A percentile compares a stretch with the other conserved stretches of the same genome.
Conservation (phyloP, 2,888 invertebrate genomes). For the Blastobasis adustella region DNA sequence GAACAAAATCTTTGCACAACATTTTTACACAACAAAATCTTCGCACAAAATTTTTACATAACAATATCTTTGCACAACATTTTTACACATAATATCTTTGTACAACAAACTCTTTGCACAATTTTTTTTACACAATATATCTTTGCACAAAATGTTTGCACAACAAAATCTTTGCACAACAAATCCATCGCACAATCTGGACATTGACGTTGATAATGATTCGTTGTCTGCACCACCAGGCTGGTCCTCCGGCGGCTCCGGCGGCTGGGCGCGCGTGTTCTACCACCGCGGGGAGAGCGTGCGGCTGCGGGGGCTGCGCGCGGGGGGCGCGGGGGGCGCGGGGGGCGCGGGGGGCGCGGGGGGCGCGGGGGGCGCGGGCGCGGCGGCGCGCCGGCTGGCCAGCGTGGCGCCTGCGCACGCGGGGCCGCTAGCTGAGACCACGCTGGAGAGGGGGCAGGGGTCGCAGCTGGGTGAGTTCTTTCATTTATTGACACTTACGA, state of each 20-base stretch:
- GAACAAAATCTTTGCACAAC: too few species aligned
- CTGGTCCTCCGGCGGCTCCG: slow-evolving; percentile 71
- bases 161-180: too few species aligned
- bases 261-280: slow-evolving; percentile 84
- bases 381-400: slow-evolving; percentile 82
- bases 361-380: slow-evolving; percentile 84
- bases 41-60: too few species aligned
- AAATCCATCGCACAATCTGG: too few species aligned
- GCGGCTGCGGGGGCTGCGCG: slow-evolving; percentile 85
- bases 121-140: too few species aligned
- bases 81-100: too few species aligned
- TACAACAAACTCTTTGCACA: too few species aligned
- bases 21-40: too few species aligned
- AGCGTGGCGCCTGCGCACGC: slow-evolving; percentile 84
- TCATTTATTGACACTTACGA: neutral
- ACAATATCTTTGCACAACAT: too few species aligned
- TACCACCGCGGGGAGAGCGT: slow-evolving; percentile 95
- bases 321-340: slow-evolving; percentile 84
- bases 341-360: slow-evolving; percentile 88
- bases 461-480: slow-evolving; percentile 78
- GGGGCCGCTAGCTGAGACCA: slow-evolving; percentile 82
- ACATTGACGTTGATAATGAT: too few species aligned
- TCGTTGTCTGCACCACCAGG: too few species aligned
- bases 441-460: slow-evolving; percentile 85
- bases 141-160: too few species aligned